Conservation (phyloP, 2,797 vertebrate genomes). For the Phaenicophaeus curvirostris region DNA sequence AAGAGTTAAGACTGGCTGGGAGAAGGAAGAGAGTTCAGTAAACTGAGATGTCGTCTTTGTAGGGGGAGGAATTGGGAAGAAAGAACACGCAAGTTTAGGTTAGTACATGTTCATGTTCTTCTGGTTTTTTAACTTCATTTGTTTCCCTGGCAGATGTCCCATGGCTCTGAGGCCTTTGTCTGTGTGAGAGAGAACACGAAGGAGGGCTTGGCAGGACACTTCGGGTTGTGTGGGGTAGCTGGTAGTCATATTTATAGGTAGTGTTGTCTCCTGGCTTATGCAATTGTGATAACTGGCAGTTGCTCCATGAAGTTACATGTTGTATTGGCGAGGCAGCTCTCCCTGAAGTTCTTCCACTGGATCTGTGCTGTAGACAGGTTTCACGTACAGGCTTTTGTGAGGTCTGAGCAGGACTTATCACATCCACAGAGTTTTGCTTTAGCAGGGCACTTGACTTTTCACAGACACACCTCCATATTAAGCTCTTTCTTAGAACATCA, state of each 20-base stretch:
- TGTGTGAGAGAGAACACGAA: slow-evolving; percentile 72
- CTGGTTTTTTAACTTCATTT: slow-evolving; percentile 75
- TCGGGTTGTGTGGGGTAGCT: slow-evolving; percentile 50
- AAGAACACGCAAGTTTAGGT: slow-evolving; percentile 70
- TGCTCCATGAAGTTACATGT: not conserved
- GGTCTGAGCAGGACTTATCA: not conserved
- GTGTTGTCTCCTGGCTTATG: slow-evolving; percentile 64
- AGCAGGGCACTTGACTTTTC: not conserved
- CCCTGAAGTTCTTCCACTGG: not conserved
- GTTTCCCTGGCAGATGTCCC: slow-evolving; percentile 72
- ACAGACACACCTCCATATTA: rapidly evolving
- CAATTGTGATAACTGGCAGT: slow-evolving; percentile 36
- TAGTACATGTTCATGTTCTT: slow-evolving; percentile 73
- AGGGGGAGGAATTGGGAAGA: slow-evolving; percentile 65
- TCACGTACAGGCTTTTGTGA: not conserved
- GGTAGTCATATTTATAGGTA: slow-evolving; percentile 63
- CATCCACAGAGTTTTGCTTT: not conserved
- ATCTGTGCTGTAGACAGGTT: not conserved
- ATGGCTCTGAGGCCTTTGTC: slow-evolving; percentile 75
- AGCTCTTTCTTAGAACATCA: rapidly evolving
- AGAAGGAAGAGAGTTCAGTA: slow-evolving; percentile 36
- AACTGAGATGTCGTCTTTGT: slow-evolving; percentile 33
- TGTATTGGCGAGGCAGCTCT: not conserved
- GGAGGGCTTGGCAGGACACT: slow-evolving; percentile 66
- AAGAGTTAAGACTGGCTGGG: slow-evolving; percentile 49